Percentiles rank a stretch among this genome's conserved stretches.
phyloP scores from a whole-genome alignment of 2,113 vertebrate species.

The Thunnus maccoyii region DNA sequence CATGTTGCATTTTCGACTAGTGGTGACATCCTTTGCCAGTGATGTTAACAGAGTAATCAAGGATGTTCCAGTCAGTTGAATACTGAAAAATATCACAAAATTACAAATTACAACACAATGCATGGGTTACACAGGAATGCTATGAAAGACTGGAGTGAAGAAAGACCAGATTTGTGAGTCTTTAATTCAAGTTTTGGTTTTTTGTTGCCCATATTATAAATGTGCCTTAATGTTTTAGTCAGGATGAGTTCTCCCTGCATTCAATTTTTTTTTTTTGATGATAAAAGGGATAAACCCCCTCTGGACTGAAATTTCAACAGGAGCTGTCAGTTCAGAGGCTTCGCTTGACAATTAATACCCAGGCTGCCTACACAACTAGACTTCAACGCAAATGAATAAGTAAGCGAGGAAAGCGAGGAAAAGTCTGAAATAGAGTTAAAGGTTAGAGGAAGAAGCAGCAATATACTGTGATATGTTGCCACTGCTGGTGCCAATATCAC shows the following conservation, averaged over 20 bases:
- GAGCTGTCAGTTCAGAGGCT: conserved; percentile 8
- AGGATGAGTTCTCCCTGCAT: not conserved
- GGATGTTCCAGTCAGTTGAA: conserved; percentile 47
- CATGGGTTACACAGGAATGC: conserved; percentile 59
- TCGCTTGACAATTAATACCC: not conserved
- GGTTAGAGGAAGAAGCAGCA: conserved; percentile 40
- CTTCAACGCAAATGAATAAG: conserved; percentile 29
- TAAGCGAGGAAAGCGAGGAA: conserved; percentile 20
- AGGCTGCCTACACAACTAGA: conserved; percentile 24
- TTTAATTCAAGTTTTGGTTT: conserved; percentile 53
- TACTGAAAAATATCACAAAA: conserved; percentile 60
- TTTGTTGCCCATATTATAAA: conserved; percentile 32
- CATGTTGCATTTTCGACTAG: conserved; percentile 59
- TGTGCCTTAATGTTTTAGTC: conserved; percentile 27
- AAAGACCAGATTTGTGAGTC: conserved; percentile 21
- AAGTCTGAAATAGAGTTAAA: not conserved
- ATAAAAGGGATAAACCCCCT: not conserved
- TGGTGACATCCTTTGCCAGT: conserved; percentile 57
- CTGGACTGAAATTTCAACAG: conserved; percentile 9
- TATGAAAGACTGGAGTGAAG: conserved; percentile 38
- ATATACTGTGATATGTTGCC: conserved; percentile 39
- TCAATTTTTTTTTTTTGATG: not conserved
- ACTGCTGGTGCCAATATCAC: conserved; percentile 45
- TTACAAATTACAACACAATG: conserved; percentile 60
- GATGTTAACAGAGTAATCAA: conserved; percentile 35